Evolutionary conservation across 2,888 invertebrate genomes (phyloP), one percentile per base, ranked within the genome.

Genomic region (Philereme transversata): DNA sequence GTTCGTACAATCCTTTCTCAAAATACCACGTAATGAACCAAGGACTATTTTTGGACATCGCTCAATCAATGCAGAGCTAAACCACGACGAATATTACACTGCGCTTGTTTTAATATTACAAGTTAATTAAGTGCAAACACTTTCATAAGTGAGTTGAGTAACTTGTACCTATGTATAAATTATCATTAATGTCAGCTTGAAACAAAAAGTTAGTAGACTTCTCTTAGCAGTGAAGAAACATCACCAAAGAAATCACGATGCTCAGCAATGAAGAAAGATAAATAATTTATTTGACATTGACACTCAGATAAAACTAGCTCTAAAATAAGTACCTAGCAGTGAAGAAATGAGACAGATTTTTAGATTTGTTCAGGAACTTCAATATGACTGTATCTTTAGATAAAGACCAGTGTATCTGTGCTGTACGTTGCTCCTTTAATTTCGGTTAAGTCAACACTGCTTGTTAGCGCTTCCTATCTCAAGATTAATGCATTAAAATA

Each of bases 361-460:
- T 22, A 22, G 22, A 22, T 22, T 22, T 22, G 22, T 22, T 22
- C 22, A 22, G 22, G 22, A 2, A 22, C 22, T 22, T 22, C 22
- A 22, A 22, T 22, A 22, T 22, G 22, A 22, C 36, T 38, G 36
- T 38, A 7, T 38, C 36, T 38, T 38, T 6, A 38, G 36, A 38
- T 38, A 38, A 38, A 40, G 40, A 7, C 40, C 5, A 40, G 40
- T 40, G 6, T 36, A 52, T 1, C 22, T 57, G 57, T 51, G 80
- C 45, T 52, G 83, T 65, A 81, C 86, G 72, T 82, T 86, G 84
- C 79, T 82, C 85, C 69, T 78, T 78, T 72, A 70, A 81, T 77
- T 84, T 84, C 83, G 88, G 88, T 85, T 78, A 88, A 70, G 76
- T 82, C 79, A 87, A 89, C 82, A 84, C 50, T 79, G 82, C 57